Evolutionary conservation across 2,888 invertebrate species (phyloP).

Genomic region (Drosophila meridionalis): DNA sequence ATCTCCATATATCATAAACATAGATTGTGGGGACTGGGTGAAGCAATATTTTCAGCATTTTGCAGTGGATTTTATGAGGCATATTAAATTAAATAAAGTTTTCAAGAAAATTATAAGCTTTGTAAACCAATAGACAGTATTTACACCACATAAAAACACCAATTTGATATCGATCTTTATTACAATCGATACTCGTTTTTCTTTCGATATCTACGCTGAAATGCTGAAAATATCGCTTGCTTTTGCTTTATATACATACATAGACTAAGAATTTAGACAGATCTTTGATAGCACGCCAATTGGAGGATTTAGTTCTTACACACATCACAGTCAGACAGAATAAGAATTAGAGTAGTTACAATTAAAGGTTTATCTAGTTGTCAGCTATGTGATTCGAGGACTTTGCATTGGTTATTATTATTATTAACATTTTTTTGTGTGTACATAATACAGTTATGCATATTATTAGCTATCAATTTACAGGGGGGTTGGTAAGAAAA

Average conservation of each 20-base stretch:
- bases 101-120: no score
- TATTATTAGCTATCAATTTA: constrained; percentile 30
- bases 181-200: no score
- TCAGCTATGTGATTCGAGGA: constrained; percentile 24
- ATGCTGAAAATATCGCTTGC: constrained; percentile 6
- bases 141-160: no score
- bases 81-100: no score
- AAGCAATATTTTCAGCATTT: constrained; percentile 39
- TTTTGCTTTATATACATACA: constrained; percentile 18
- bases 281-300: not conserved
- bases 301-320: not conserved
- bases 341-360: constrained; percentile 5
- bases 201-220: not conserved
- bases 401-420: constrained; percentile 17
- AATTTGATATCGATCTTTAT: no score
- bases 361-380: constrained; percentile 14
- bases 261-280: not conserved
- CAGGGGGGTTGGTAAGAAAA: constrained; percentile 1
- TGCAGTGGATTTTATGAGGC: no score
- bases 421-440: not conserved
- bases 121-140: no score
- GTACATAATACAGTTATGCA: constrained; percentile 38
- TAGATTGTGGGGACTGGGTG: not conserved
- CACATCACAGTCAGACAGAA: constrained; percentile 4
- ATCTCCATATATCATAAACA: constrained; percentile 5